Base-by-base conservation (phyloP, 2,797 vertebrate genomes). In the Coranthus polyacanthus region DNA sequence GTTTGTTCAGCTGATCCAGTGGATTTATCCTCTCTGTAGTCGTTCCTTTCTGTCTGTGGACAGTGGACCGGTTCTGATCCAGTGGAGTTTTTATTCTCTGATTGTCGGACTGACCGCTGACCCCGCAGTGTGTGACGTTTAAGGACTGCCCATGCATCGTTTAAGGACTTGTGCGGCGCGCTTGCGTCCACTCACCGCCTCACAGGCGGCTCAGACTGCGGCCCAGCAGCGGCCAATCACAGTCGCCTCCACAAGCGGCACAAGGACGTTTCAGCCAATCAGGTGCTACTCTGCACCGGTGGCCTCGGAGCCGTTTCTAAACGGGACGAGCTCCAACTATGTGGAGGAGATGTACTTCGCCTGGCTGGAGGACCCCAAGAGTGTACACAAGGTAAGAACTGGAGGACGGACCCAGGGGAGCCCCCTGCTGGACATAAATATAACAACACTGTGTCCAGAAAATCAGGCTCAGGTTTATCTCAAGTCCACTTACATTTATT, bases 341-440 rank as follows among this genome's bases (percentile, higher is more conserved):
- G 96, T 99, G 90, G 97, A 99, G 91, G 97, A 99, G 92, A 99
- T 99, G 97, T 98, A 99, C 92, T 97, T 93, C 79, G 96, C 97
- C 55, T 99, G 97, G 97, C 92, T 98, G 94, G 97, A 98, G 90
- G 93, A 99, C 68, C 97, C 97, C 71, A 97, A 97, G 92, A 99
- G 97, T 89, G 97, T 99, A 47, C 97, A 99, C 92, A 99, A 99
- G 97, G 97, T 98, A 95, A 97, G 82, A 34, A 58, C 49, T 37
- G n/a, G n/a, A n/a, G n/a, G n/a, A n/a, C n/a, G n/a, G 38, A 5
- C 38, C 38, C 38, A 12, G 38, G n/a, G 5, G n/a, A n/a, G 38
- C 38, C 1, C 34, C 12, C 34, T 5, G 34, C 4, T 36, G n/a
- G n/a, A n/a, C n/a, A n/a, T n/a, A n/a, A n/a, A n/a, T n/a, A n/a